Evolutionary conservation across 2,113 vertebrate species (phyloP).

Genomic region (Casuarius casuarius): DNA sequence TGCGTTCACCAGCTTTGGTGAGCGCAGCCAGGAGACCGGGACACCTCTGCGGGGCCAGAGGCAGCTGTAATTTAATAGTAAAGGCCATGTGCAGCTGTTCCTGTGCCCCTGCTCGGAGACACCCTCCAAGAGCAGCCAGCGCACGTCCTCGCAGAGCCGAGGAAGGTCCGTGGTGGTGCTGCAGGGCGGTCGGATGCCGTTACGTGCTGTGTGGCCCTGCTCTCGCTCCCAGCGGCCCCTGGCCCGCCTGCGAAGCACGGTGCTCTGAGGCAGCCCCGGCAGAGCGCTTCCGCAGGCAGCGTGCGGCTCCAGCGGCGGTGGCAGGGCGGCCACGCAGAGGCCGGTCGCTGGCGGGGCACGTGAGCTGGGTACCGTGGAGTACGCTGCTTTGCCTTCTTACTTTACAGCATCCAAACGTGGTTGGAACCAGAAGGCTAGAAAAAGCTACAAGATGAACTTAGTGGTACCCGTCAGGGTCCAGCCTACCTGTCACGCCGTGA

Average conservation of each 20-base stretch:
- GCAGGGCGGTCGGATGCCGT: background rate
- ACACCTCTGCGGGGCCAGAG: background rate
- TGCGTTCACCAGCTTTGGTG: background rate
- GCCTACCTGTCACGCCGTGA: background rate
- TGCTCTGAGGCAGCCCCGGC: background rate
- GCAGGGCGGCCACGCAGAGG: background rate
- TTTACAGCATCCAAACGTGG: background rate
- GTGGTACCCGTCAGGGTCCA: no score
- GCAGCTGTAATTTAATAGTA: background rate
- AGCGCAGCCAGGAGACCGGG: background rate
- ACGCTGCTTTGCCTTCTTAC: background rate
- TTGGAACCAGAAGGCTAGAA: background rate
- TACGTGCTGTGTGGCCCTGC: rapidly evolving
- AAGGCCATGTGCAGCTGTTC: background rate
- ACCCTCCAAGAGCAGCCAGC: background rate
- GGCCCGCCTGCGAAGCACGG: rapidly evolving
- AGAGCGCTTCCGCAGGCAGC: background rate
- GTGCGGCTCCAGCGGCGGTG: no score
- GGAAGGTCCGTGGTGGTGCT: background rate
- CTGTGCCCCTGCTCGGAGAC: background rate
- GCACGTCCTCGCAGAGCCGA: background rate
- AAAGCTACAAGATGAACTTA: no score
- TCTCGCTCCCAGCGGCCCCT: background rate
- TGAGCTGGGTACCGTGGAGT: background rate
- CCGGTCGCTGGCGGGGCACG: rapidly evolving